Evolutionary conservation across 2,888 invertebrate genomes (phyloP), one percentile per base, ranked within the genome.

Genomic region (Ectobius pallidus): DNA sequence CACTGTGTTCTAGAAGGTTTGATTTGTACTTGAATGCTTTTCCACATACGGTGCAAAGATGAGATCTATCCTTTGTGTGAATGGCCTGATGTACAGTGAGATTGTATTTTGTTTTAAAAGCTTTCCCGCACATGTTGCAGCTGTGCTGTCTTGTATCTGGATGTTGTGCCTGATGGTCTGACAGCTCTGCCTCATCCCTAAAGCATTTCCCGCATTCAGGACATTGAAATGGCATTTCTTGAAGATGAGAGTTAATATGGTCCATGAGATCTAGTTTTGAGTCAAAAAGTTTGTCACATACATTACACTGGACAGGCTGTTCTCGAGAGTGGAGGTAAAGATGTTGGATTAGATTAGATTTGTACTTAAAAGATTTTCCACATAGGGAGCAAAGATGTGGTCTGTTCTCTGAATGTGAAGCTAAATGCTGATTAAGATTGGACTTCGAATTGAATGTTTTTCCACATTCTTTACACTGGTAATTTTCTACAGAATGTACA

Each of bases 301-400:
- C 44, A 18, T 42, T 65, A 9, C 65, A 65, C 9, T 27, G 44
- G 14, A 44, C 30, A 22, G 63, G 39, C 25, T 20, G 14, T 14
- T 63, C 42, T 25, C 42, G 20, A 39, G 25, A 27, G 39, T 65
- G 65, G 6, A 65, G 46, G 6, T 27, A 27, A 22, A 25, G 18
- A 27, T 65, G 65, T 22, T 65, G 44, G n/a, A 25, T 27, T 14
- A 65, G 46, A 27, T 65, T 65, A 25, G 65, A 65, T 22, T 65
- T 65, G n/a, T 65, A 46, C 11, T 65, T 65, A 46, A 65, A 65
- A 2, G 44, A 44, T 25, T 65, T 65, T 1, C 65, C 65, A 3
- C 65, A 65, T 0, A 65, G 18, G 6, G 65, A 44, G 30, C 65
- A 65, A 14, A 44, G 65, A 22, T 65, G 65, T 30, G 65, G 65